Percentiles rank a stretch among this genome's conserved stretches.
Conservation (phyloP, 2,888 invertebrate species). For the Pherbina coryleti region DNA sequence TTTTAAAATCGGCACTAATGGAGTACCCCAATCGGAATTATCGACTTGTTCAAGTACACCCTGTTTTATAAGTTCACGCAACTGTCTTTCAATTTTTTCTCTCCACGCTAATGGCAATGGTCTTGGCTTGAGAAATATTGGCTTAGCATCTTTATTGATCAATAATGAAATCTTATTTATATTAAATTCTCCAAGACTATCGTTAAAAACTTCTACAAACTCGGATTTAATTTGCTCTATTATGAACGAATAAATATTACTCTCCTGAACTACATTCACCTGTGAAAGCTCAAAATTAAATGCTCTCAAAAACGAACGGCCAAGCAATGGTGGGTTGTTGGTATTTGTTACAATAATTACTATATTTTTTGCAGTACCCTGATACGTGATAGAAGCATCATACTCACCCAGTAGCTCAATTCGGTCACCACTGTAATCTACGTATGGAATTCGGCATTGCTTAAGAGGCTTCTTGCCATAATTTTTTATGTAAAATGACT, state of each 20-base stretch:
- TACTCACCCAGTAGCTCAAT: not conserved
- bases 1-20: constrained; percentile 5
- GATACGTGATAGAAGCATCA: not conserved
- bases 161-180: not conserved
- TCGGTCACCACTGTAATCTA: not conserved
- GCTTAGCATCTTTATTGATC: not conserved
- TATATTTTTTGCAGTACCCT: not conserved
- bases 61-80: not conserved
- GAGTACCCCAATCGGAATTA: constrained; percentile 28
- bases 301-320: not conserved
- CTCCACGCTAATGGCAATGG: constrained; percentile 14
- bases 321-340: not conserved
- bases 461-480: not conserved
- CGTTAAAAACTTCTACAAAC: not conserved
- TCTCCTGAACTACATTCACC: not conserved
- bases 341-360: not conserved
- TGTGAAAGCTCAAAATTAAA: not conserved
- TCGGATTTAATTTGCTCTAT: not conserved
- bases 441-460: not conserved
- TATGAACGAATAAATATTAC: not conserved
- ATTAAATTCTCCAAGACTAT: not conserved
- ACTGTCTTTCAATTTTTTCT: not conserved
- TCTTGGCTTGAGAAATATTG: not conserved
- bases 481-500: not conserved
- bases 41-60: constrained; percentile 4